Evolutionary conservation across 2,113 vertebrate genomes (phyloP).

Genomic region (Daphoenositta chrysoptera): DNA sequence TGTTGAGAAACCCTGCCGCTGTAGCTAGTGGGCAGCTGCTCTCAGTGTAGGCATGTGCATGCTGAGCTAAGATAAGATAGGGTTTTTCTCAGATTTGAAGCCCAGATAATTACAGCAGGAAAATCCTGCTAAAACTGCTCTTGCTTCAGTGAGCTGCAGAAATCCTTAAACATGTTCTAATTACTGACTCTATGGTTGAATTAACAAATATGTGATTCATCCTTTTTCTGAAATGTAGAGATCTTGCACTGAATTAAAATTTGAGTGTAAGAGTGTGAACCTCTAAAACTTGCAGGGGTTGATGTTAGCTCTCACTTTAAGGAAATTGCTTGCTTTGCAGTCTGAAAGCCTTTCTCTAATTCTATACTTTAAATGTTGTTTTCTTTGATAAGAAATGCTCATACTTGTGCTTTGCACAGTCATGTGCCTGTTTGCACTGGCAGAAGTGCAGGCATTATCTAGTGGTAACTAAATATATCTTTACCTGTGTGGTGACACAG

Average conservation of each 20-base stretch:
- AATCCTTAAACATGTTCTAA: not conserved
- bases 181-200: not conserved
- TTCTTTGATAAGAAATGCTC: not conserved
- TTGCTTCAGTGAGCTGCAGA: constrained; percentile 39
- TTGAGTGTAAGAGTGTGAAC: not conserved
- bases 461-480: constrained; percentile 14
- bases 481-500: constrained; percentile 20
- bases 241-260: not conserved
- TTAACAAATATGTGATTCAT: not conserved
- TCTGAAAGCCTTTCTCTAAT: not conserved
- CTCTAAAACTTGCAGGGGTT: not conserved
- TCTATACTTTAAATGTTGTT: not conserved
- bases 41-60: not conserved
- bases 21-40: not conserved
- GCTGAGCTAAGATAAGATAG: not conserved
- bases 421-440: not conserved
- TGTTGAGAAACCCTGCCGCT: not conserved
- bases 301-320: not conserved
- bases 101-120: constrained; percentile 41
- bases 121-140: constrained; percentile 37
- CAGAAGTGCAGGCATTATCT: not conserved
- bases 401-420: not conserved
- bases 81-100: not conserved
- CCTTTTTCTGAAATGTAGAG: not conserved
- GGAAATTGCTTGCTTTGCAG: not conserved